Percentiles rank a stretch among this genome's conserved stretches.
phyloP scores from a whole-genome alignment of 2,113 vertebrate genomes.

The Colinus virginianus region DNA sequence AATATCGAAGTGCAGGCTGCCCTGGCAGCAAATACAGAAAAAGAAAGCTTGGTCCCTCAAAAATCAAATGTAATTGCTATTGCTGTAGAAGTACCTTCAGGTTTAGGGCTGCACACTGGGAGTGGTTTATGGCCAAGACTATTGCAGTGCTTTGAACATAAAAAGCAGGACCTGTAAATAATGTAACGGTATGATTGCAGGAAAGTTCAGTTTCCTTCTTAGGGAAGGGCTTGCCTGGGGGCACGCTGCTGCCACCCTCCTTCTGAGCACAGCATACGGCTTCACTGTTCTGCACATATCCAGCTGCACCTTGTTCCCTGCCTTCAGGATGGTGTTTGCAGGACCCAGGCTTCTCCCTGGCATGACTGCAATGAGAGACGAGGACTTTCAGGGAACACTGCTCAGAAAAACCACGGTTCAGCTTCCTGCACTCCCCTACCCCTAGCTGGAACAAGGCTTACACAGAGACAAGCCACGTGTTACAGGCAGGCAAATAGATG shows the following conservation, averaged over 20 bases:
- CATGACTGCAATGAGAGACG: neutral
- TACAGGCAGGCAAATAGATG: neutral
- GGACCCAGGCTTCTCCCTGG: neutral
- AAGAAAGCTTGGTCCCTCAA: neutral
- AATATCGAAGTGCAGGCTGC: neutral
- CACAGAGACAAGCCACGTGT: neutral
- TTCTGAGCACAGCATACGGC: neutral
- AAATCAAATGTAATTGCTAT: neutral
- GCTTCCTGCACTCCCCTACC: neutral
- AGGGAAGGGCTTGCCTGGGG: neutral
- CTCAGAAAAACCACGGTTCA: neutral
- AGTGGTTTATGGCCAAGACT: neutral
- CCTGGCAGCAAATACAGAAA: neutral
- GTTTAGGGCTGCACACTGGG: neutral
- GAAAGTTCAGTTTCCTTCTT: neutral
- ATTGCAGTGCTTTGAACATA: neutral
- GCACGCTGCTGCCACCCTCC: neutral
- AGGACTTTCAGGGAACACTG: too few relatives aligned
- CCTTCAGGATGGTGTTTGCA: neutral
- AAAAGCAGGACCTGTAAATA: neutral
- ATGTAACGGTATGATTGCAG: neutral
- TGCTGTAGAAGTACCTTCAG: neutral
- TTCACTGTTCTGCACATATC: neutral
- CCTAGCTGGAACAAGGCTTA: neutral
- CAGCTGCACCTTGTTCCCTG: neutral